Percentiles rank a stretch among this genome's conserved stretches.
Conservation (phyloP, 2,113 vertebrate species). For the Mellivora capensis region DNA sequence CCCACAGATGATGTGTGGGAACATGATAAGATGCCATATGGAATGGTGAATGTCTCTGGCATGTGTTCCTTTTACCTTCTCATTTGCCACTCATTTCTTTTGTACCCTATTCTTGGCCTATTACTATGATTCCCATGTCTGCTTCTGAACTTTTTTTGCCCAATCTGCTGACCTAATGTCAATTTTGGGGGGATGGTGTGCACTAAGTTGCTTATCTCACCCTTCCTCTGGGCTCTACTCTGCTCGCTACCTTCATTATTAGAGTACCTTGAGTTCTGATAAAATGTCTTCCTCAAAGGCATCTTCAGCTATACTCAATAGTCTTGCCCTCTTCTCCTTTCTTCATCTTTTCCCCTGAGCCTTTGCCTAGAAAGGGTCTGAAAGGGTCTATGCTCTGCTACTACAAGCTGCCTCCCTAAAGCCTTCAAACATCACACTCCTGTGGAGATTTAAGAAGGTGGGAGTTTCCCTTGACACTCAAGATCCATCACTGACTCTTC, state of each 20-base stretch:
- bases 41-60: neutral
- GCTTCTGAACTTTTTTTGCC: neutral
- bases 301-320: neutral
- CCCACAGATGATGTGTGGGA: neutral
- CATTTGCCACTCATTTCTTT: neutral
- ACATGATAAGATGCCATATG: neutral
- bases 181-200: neutral
- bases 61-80: neutral
- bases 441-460: too few relatives aligned
- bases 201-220: neutral
- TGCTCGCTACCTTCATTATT: neutral
- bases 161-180: neutral
- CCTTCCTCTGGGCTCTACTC: too few relatives aligned
- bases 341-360: neutral
- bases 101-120: neutral
- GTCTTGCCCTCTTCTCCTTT: neutral
- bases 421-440: too few relatives aligned
- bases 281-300: neutral
- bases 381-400: neutral
- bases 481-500: neutral
- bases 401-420: neutral
- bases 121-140: neutral
- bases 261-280: accelerated
- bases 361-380: neutral
- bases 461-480: accelerated